Conservation (phyloP, 2,888 invertebrate genomes). For the Seladonia tumulorum region DNA sequence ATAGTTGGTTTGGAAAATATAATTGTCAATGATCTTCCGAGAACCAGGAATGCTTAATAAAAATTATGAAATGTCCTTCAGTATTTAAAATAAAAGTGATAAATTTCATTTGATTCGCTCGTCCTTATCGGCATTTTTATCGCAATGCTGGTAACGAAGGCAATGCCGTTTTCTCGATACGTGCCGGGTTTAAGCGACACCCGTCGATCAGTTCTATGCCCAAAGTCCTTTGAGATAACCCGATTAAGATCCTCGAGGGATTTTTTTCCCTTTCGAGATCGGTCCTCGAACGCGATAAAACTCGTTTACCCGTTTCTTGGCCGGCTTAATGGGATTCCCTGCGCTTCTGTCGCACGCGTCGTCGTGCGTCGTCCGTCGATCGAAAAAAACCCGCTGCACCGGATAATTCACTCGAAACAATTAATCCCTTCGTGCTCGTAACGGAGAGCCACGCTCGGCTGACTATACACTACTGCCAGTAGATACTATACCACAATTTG, state of each 20-base stretch:
- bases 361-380: neutral
- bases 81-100: no score
- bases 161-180: neutral
- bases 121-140: no score
- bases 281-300: neutral
- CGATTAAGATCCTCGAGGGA: constrained; percentile 1
- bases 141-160: neutral
- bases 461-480: neutral
- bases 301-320: neutral
- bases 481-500: neutral
- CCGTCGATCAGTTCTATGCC: neutral
- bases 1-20: no score
- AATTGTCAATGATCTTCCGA: no score
- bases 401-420: constrained; percentile 6
- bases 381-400: neutral
- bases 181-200: neutral
- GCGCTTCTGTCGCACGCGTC: neutral
- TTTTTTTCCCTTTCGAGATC: constrained; percentile 2
- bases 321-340: constrained; percentile 15
- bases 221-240: constrained; percentile 14
- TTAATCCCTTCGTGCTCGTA: neutral
- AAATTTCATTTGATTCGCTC: no score
- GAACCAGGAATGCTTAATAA: no score
- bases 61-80: no score
- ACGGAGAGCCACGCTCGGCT: neutral